phyloP scores from a whole-genome alignment of 2,888 invertebrate genomes.

The Drosophila engyochracea region DNA sequence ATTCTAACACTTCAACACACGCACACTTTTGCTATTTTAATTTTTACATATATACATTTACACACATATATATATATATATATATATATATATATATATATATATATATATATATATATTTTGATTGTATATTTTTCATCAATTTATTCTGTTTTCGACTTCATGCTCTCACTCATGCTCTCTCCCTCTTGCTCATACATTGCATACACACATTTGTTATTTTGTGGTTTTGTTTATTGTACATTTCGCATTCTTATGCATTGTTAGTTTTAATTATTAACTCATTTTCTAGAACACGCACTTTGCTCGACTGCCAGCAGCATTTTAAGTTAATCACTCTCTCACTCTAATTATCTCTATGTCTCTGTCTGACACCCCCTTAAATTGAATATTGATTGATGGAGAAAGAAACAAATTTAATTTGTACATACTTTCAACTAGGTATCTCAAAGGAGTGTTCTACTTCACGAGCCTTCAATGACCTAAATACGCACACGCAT shows the following conservation, averaged over 20 bases:
- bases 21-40: not conserved
- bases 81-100: no score
- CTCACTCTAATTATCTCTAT: not conserved
- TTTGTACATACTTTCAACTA: conserved; percentile 39
- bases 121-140: conserved; percentile 10
- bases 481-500: conserved; percentile 9
- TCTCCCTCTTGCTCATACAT: not conserved
- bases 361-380: not conserved
- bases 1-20: not conserved
- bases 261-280: not conserved
- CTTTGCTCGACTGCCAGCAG: conserved; percentile 6
- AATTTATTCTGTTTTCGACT: not conserved
- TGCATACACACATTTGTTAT: not conserved
- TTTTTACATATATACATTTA: not conserved
- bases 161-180: not conserved
- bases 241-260: not conserved
- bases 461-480: conserved; percentile 33
- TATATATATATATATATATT: not conserved
- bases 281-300: not conserved
- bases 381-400: conserved; percentile 13
- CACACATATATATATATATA: no score
- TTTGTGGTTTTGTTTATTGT: not conserved
- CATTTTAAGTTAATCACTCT: conserved; percentile 3
- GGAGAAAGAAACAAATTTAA: conserved; percentile 25
- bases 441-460: conserved; percentile 13